Percentiles rank a stretch among this genome's conserved stretches.
Evolutionary conservation across 2,888 invertebrate genomes (phyloP).

Genomic region (Lapara coniferarum): DNA sequence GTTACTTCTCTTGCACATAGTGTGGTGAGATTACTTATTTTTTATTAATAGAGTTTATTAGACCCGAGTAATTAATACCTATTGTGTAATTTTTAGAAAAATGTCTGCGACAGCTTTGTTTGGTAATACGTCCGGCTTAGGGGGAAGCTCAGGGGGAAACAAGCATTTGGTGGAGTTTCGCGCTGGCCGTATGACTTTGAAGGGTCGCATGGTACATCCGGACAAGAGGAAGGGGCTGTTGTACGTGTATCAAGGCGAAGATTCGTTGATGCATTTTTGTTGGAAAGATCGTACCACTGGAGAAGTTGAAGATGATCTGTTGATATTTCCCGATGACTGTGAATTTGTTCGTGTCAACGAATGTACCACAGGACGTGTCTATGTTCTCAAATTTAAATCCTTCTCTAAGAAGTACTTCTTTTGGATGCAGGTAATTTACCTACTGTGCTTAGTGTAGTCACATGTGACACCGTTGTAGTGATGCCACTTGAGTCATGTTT

Average conservation of each 20-base stretch:
- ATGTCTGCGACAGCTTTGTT: slow-evolving; percentile 89
- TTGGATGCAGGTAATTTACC: slow-evolving; percentile 94
- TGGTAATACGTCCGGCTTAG: slow-evolving; percentile 89
- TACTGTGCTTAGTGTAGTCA: neutral
- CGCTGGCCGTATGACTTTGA: slow-evolving; percentile 97
- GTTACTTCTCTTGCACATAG: too few relatives aligned
- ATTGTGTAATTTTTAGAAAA: slow-evolving; percentile 19
- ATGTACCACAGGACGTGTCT: slow-evolving; percentile 98
- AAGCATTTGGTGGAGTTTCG: slow-evolving; percentile 97
- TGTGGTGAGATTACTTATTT: too few relatives aligned
- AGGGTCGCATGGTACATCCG: slow-evolving; percentile 96
- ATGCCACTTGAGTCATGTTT: too few relatives aligned
- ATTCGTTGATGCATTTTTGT: slow-evolving; percentile 99
- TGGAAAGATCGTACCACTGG: slow-evolving; percentile 99
- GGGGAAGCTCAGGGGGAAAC: slow-evolving; percentile 91
- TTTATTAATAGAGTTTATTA: too few relatives aligned
- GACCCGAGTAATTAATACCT: too few relatives aligned
- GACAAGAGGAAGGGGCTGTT: slow-evolving; percentile 97
- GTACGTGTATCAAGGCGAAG: slow-evolving; percentile 98
- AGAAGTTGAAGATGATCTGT: slow-evolving; percentile 97
- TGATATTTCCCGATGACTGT: slow-evolving; percentile 99
- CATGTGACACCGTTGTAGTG: too few relatives aligned
- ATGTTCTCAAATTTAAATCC: slow-evolving; percentile 97
- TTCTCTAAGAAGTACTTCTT: slow-evolving; percentile 97
- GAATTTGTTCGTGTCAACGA: slow-evolving; percentile 97